phyloP scores from a whole-genome alignment of 2,797 vertebrate species.

The Lepidocolaptes lacrymiger region DNA sequence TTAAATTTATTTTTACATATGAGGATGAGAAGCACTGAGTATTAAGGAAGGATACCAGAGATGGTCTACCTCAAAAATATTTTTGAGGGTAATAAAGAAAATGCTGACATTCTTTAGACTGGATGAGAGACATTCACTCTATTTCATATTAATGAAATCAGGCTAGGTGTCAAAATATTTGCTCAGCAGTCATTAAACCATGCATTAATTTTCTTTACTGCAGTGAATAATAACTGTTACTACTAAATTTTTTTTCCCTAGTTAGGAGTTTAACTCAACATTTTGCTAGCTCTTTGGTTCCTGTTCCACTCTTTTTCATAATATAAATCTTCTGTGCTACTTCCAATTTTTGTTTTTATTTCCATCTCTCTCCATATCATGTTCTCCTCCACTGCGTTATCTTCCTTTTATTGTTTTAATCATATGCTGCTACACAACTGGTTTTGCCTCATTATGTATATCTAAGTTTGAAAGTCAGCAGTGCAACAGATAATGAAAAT shows the following conservation, averaged over 20 bases:
- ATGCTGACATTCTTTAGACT: not conserved
- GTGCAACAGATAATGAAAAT: not conserved
- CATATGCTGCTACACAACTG: fast-evolving
- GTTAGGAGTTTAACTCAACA: not conserved
- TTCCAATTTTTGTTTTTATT: not conserved
- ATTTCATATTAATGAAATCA: not conserved
- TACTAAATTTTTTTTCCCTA: not conserved
- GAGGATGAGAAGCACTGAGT: not conserved
- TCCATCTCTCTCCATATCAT: not conserved
- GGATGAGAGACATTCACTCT: not conserved
- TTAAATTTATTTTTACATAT: not conserved
- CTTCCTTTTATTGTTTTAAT: not conserved
- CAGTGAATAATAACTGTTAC: not conserved
- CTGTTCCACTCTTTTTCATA: not conserved
- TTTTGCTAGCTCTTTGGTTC: not conserved
- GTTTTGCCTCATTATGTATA: fast-evolving
- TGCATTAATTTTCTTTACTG: not conserved
- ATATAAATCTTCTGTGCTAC: not conserved
- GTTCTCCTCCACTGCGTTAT: not conserved
- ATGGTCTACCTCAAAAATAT: not conserved
- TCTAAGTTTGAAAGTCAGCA: not conserved
- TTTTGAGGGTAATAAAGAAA: not conserved
- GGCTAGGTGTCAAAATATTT: not conserved
- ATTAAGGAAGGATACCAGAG: not conserved
- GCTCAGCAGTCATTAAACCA: not conserved